Percentiles rank a stretch among this genome's conserved stretches.
These are phyloP conservation scores for Hipparchia sbordonii DNA, from an alignment of 2,888 invertebrate species.

Conservation along the genomic window DNA sequence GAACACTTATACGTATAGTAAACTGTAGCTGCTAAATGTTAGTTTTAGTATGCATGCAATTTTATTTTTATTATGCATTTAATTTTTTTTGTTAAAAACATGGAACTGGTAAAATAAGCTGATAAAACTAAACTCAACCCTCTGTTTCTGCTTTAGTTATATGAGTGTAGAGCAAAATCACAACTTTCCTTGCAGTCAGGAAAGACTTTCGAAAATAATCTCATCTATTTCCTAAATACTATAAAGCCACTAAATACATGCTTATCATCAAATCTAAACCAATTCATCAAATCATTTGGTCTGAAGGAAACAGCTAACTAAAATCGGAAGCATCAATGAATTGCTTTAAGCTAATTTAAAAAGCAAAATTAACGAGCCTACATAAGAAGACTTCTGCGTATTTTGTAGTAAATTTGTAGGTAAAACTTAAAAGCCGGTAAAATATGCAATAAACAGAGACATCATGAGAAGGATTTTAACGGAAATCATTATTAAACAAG, in stretches of 20 bases:
- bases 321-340: background rate
- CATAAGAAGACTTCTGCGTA: background rate
- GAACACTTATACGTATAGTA: background rate
- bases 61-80: background rate
- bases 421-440: conserved; percentile 8
- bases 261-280: background rate
- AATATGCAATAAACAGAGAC: background rate
- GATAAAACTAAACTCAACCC: no score
- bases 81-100: no score
- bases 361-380: background rate
- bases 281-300: background rate
- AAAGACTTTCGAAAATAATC: background rate
- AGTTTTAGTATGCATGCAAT: background rate
- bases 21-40: background rate
- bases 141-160: no score
- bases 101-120: no score
- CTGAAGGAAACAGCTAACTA: background rate
- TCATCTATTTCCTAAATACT: background rate
- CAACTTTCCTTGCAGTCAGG: background rate
- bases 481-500: conserved; percentile 46
- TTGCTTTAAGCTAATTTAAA: background rate
- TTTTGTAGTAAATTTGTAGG: background rate
- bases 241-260: background rate
- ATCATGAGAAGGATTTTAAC: conserved; percentile 29
- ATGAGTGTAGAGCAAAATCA: no score